Percentiles rank a stretch among this genome's conserved stretches.
phyloP scores from a whole-genome alignment of 1,140 invertebrate species.

The Muscidifurax raptorellus region DNA sequence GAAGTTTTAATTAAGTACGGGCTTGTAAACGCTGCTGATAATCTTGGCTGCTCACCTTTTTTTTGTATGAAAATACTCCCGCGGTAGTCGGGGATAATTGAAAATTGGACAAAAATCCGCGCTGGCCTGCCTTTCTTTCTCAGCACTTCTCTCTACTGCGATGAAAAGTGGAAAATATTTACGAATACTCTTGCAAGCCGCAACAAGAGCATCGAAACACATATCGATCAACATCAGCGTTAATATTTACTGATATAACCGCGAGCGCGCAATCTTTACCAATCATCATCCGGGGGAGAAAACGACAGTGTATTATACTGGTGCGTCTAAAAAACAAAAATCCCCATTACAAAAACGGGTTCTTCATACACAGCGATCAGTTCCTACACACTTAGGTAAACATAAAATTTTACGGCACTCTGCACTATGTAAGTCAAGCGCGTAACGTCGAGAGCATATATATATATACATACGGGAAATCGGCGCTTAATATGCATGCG shows the following conservation, averaged over 20 bases:
- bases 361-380: neutral
- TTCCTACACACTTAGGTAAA: neutral
- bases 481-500: neutral
- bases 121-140: too few species aligned
- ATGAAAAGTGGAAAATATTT: too few species aligned
- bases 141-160: too few species aligned
- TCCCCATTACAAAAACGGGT: neutral
- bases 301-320: neutral
- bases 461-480: too few species aligned
- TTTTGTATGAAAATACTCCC: neutral
- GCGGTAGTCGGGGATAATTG: neutral
- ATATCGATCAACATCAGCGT: neutral
- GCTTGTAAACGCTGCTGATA: neutral
- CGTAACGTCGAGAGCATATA: neutral
- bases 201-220: neutral
- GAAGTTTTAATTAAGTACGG: neutral
- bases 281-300: neutral
- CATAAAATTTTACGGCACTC: neutral
- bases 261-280: neutral
- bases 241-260: neutral
- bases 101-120: neutral
- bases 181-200: neutral
- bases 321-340: neutral
- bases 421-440: neutral
- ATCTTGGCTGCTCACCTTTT: neutral